Base-by-base conservation (phyloP, 2,113 vertebrate genomes). In the Elephas maximus region DNA sequence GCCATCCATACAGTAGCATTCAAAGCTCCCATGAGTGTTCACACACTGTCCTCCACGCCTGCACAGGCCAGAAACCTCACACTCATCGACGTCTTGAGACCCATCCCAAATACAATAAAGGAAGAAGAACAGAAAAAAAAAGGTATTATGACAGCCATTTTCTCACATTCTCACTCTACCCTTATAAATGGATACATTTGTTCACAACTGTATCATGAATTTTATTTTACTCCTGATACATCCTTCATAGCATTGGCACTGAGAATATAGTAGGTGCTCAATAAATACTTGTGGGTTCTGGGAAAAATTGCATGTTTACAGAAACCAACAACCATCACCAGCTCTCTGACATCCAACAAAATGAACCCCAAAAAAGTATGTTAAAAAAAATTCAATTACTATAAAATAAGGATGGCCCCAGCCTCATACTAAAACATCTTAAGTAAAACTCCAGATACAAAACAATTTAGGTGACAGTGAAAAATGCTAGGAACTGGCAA, bases 21-120 rank as follows among this genome's bases (percentile, higher is more conserved):
- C 97, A 71, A 99, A 99, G 91, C 98, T 99, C 37, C 99, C 99
- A 0, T 96, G 97, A 23, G 99, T 98, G 96, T 99, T 99, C 83
- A 97, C 95, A 23, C 99, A 99, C 21, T 78, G 97, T 60, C 98
- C 99, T 71, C 99, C 99, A 18, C 1, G 98, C 95, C 99, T 98
- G 97, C 99, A 99, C 26, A 98, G 73, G 1, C 98, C 98, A 76
- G 98, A 62, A 6, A 98, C 93, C 41, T 97, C 93, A 97, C 99
- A 99, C 95, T 99, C 99, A 71, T 99, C 97, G 33, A 99, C 86
- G 96, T 99, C 99, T 99, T 95, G 28, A 98, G 96, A 93, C 62
- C 62, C 86, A 97, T 8, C 20, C 95, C 97, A 33, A 65, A 86
- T 0, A 44, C 2, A 41, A 83, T 60, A 78, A 83, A 74, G 48